Evolutionary conservation across 2,797 vertebrate genomes (phyloP), one percentile per base, ranked within the genome.

Genomic region (Malurus leucopterus): DNA sequence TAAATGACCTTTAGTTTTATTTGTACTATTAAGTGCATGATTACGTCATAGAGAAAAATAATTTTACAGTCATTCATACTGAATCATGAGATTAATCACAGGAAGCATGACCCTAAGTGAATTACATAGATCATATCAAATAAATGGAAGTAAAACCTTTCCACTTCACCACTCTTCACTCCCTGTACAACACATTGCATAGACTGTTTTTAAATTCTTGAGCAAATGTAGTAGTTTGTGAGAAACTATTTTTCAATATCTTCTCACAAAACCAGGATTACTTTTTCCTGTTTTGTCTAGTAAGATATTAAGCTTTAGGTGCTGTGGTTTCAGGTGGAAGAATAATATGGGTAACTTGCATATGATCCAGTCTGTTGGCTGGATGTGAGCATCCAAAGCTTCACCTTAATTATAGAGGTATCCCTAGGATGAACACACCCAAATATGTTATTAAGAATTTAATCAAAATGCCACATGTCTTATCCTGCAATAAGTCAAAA

Each of bases 261-360:
- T 86, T 63, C 81, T 92, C 85, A 21, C 3, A 87, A 76, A 90
- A 65, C 8, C 15, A 49, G 30, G 47, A 77, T 87, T 83, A 49
- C 7, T 58, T 90, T 74, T 89, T 80, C 55, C 51, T 85, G n/a
- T 83, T 92, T 91, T 87, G 44, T 87, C 62, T 83, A 64, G n/a
- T 30, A 61, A 65, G 23, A 54, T 41, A 71, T 19, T 69, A 89
- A 67, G 16, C 67, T 47, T 72, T 55, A 63, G 46, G 47, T 83
- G 23, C 8, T 85, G 62, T 58, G n/a, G 23, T 80, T 93, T 89
- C 47, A 85, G 26, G 40, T 71, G 15, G 62, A 80, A 80, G 32
- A 80, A 54, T 61, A 89, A 44, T 34, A 32, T 19, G 18, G 20
- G 4, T 63, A 49, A 68, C 61, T 83, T 50, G 47, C 21, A 13